Evolutionary conservation across 2,888 invertebrate genomes (phyloP).

Genomic region (Cheilosia vernalis): DNA sequence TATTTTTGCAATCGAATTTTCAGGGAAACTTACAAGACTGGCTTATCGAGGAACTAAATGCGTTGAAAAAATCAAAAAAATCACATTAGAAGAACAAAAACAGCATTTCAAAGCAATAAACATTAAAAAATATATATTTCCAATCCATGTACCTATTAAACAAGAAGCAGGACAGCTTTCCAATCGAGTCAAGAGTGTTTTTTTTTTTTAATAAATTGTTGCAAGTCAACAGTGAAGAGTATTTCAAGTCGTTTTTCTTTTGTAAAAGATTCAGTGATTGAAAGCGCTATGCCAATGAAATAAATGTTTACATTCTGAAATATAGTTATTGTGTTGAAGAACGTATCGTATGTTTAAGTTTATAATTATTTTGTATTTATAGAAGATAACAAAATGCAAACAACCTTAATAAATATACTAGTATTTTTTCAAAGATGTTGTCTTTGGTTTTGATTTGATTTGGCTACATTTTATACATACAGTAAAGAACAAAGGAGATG

Average conservation of each 20-base stretch:
- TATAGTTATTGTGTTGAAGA: constrained; percentile 52
- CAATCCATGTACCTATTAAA: constrained; percentile 58
- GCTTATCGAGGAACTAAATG: constrained; percentile 82
- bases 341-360: constrained; percentile 67
- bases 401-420: constrained; percentile 65
- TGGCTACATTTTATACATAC: too few relatives aligned
- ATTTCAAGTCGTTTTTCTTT: constrained; percentile 54
- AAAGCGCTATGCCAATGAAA: constrained; percentile 71
- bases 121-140: constrained; percentile 60
- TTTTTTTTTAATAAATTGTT: constrained; percentile 42
- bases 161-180: constrained; percentile 71
- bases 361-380: constrained; percentile 73
- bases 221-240: constrained; percentile 25
- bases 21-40: constrained; percentile 82
- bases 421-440: constrained; percentile 29
- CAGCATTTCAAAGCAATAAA: constrained; percentile 6
- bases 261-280: constrained; percentile 64
- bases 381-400: constrained; percentile 40
- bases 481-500: too few relatives aligned
- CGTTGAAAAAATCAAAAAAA: constrained; percentile 77
- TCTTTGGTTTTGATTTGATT: neutral
- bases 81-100: constrained; percentile 51
- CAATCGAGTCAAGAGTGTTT: constrained; percentile 68
- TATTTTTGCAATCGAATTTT: constrained; percentile 67
- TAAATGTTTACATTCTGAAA: constrained; percentile 68